Percentiles rank a stretch among this genome's conserved stretches.
Conservation (phyloP, 2,797 vertebrate genomes). For the Epinephelus coioides region DNA sequence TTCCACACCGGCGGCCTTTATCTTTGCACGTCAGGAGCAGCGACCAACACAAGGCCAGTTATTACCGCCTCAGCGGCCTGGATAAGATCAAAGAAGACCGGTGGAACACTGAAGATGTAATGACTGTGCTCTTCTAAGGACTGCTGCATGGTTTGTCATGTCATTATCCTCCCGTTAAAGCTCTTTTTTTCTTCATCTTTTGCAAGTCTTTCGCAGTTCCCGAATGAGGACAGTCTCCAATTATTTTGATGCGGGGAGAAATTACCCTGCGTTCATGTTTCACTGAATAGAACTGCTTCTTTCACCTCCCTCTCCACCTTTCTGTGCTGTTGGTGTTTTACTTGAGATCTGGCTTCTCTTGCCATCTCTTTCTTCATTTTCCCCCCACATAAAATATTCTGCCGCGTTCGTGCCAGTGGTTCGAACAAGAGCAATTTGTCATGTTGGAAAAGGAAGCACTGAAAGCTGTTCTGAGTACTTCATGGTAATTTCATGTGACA, state of each 20-base stretch:
- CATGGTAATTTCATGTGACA: constrained; percentile 65
- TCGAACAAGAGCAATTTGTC: constrained; percentile 68
- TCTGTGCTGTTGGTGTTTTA: constrained; percentile 27
- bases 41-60: constrained; percentile 64
- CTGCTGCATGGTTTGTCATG: constrained; percentile 64
- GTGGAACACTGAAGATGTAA: constrained; percentile 67
- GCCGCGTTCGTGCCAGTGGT: constrained; percentile 41
- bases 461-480: constrained; percentile 49
- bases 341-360: constrained; percentile 31
- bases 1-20: constrained; percentile 58
- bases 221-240: constrained; percentile 49
- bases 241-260: constrained; percentile 55
- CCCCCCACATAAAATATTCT: constrained; percentile 33
- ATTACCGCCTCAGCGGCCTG: constrained; percentile 62
- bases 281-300: constrained; percentile 39
- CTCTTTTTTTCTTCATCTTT: constrained; percentile 32
- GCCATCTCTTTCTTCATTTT: not conserved
- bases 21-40: constrained; percentile 69
- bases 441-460: constrained; percentile 44
- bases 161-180: constrained; percentile 71
- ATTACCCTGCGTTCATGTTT: constrained; percentile 40
- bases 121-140: constrained; percentile 62
- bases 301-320: constrained; percentile 19
- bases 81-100: constrained; percentile 77
- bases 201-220: constrained; percentile 46